Percentiles rank a stretch among this genome's conserved stretches.
Evolutionary conservation across 2,888 invertebrate species (phyloP).

Genomic region (Thymelicus lineola): DNA sequence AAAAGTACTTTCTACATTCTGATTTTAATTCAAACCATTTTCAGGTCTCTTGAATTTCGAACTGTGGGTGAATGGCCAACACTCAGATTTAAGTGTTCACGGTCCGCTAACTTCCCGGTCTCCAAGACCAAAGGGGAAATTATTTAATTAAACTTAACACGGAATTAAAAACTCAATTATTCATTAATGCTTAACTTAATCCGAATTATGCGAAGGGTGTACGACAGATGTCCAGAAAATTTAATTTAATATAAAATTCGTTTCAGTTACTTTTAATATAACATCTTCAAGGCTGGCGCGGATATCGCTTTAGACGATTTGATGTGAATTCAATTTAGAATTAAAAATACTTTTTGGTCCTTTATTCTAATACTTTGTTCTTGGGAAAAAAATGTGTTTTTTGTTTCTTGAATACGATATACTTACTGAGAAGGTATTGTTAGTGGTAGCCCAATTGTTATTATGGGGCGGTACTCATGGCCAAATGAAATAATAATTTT

Average conservation of each 20-base stretch:
- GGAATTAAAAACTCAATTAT: constrained; percentile 56
- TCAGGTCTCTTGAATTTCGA: constrained; percentile 31
- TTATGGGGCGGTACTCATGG: no score
- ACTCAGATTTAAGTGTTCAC: constrained; percentile 32
- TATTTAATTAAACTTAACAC: constrained; percentile 45
- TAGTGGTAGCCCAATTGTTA: no score
- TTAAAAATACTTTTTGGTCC: constrained; percentile 39
- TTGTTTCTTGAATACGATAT: background rate
- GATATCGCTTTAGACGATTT: constrained; percentile 58
- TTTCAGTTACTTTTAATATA: constrained; percentile 74
- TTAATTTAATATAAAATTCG: constrained; percentile 74
- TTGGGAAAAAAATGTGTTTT: background rate
- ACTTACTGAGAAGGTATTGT: no score
- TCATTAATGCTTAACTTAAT: constrained; percentile 70
- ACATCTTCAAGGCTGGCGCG: constrained; percentile 49
- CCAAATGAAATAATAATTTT: no score
- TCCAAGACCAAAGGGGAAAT: constrained; percentile 31
- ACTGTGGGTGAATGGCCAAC: constrained; percentile 35
- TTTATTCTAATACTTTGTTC: background rate
- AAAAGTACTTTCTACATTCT: constrained; percentile 29
- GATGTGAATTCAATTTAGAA: constrained; percentile 67
- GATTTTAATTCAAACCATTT: constrained; percentile 34
- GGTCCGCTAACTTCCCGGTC: constrained; percentile 32
- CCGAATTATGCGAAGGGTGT: constrained; percentile 61
- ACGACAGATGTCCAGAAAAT: constrained; percentile 77